Percentiles rank a stretch among this genome's conserved stretches.
These are phyloP conservation scores for Andricus curvator DNA, from an alignment of 2,888 invertebrate genomes.

Conservation along the genomic window DNA sequence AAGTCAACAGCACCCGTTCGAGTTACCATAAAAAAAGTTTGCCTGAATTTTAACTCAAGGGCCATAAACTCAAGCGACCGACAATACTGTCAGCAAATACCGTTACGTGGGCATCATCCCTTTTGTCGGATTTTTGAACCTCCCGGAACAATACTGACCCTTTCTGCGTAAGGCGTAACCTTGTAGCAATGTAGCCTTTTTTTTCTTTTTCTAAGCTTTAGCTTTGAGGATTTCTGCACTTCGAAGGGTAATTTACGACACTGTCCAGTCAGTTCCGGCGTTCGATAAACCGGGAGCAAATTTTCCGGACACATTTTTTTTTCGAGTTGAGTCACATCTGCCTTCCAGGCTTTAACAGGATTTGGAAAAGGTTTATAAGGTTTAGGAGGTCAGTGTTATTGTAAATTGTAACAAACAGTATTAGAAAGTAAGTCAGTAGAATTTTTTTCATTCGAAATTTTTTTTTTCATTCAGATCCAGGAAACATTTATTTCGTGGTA, in stretches of 20 bases:
- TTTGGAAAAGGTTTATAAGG: not conserved
- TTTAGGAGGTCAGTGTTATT: not conserved
- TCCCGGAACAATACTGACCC: conserved; percentile 58
- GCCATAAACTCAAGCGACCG: conserved; percentile 56
- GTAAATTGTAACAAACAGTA: not conserved
- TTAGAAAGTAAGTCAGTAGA: not conserved
- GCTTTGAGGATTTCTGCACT: not conserved
- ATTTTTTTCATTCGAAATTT: too few relatives aligned
- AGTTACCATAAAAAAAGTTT: conserved; percentile 70
- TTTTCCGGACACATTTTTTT: conserved; percentile 11
- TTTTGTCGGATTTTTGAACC: conserved; percentile 63
- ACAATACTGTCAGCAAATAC: conserved; percentile 59
- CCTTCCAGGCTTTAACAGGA: not conserved
- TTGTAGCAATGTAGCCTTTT: conserved; percentile 12
- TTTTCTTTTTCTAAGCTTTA: not conserved
- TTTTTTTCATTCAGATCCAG: too few relatives aligned
- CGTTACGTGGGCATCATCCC: conserved; percentile 62
- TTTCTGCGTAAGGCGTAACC: conserved; percentile 48
- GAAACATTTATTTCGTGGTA: too few relatives aligned
- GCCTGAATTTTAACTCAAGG: conserved; percentile 48
- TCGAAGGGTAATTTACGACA: conserved; percentile 11
- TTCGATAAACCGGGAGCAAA: conserved; percentile 10
- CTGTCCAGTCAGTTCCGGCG: not conserved
- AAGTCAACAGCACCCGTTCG: conserved; percentile 69
- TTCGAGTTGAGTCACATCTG: not conserved